Evolutionary conservation across 2,797 vertebrate species (phyloP), one percentile per base, ranked within the genome.

Genomic region (Setipinna tenuifilis): DNA sequence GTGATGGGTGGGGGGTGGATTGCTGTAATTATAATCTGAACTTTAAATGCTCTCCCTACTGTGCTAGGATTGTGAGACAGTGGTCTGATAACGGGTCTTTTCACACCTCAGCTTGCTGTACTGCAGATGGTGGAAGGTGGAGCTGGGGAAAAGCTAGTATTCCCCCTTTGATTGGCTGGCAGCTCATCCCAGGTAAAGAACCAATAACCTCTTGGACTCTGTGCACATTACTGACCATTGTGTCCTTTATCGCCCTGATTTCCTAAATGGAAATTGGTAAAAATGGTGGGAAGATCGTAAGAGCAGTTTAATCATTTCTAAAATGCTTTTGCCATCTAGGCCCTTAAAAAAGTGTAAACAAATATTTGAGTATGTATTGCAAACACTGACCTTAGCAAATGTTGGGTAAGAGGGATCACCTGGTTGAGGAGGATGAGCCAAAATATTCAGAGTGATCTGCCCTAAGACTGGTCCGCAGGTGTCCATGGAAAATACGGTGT

Each of bases 361-460:
- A 41, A 41, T 19, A 3, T 28, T 6, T 48, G 48, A n/a, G 25
- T 3, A 46, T 17, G 9, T 17, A 54, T 65, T 59, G 23, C 10
- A 12, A 4, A 84, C 6, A 16, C 90, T 85, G 84, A 95, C 95
- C 87, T 68, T 6, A 1, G 81, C 14, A 71, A 93, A 94, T n/a
- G 91, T 88, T 0, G 85, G 81, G 81, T 94, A 94, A 0, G 95
- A 96, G 11, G 93, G 92, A 48, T 96, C 92, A 90, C 93, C 93
- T 6, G 91, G 93, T 83, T 90, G 90, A 28, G 95, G 95, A 71
- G 95, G 94, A 81, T 93, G 80, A 0, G 0, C 12, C 95, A 95
- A 94, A 83, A 95, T 28, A 68, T 95, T 90, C 87, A 96, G 41
- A 21, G 93, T 93, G 2, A 96, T 85, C 90, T 96, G 95, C 82